A percentile compares a stretch with the other conserved stretches of the same genome.
Conservation (phyloP, 2,888 invertebrate genomes). For the Melieria crassipennis region DNA sequence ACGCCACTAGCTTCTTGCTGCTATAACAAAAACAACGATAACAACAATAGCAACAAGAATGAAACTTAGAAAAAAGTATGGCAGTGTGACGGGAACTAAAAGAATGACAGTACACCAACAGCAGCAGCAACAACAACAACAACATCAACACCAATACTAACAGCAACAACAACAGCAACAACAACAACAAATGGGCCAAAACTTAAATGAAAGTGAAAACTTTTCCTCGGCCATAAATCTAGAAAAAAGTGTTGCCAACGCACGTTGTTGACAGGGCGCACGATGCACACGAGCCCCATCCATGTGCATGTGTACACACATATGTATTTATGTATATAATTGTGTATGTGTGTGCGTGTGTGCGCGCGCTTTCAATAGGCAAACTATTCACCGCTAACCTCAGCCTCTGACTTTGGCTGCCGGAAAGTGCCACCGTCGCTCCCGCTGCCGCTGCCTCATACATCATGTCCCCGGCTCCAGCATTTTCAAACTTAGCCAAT, state of each 20-base stretch:
- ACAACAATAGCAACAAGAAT: neutral
- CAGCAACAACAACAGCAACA: neutral
- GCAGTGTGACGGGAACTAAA: neutral
- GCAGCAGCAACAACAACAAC: neutral
- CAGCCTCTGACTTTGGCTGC: neutral
- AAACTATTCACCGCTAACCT: neutral
- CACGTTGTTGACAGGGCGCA: conserved; percentile 4
- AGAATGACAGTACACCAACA: neutral
- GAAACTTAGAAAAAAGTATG: neutral
- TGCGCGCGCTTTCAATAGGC: too few relatives aligned
- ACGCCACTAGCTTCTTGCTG: too few relatives aligned
- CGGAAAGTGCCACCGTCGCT: too few relatives aligned
- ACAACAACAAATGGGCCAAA: conserved; percentile 1
- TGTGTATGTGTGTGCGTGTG: neutral
- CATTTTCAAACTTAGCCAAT: too few relatives aligned
- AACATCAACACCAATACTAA: neutral
- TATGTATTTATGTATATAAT: neutral
- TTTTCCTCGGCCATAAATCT: conserved; percentile 29
- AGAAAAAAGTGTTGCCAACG: conserved; percentile 1
- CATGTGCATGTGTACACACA: neutral
- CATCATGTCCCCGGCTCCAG: too few relatives aligned
- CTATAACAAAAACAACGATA: too few relatives aligned
- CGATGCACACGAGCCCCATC: conserved; percentile 2
- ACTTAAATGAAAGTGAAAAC: conserved; percentile 25
- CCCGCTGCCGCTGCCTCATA: too few relatives aligned